A percentile compares a stretch with the other conserved stretches of the same genome.
Evolutionary conservation across 1,140 invertebrate species (phyloP).

Genomic region (Cydia amplana): DNA sequence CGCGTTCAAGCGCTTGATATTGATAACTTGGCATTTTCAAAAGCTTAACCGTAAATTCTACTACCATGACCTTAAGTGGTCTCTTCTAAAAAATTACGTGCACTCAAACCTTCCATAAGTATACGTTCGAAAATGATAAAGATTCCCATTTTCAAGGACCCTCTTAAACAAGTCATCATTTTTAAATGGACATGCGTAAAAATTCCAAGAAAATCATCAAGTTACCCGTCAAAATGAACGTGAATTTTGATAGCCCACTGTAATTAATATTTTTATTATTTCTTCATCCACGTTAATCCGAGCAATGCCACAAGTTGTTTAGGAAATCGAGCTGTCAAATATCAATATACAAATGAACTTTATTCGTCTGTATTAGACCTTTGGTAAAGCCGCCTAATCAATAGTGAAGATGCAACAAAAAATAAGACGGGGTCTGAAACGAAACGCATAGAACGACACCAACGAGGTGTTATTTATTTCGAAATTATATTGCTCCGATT

Average conservation of each 20-base stretch:
- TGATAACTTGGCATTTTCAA: not conserved
- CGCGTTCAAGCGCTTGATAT: not conserved
- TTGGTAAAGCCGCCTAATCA: slow-evolving; percentile 64
- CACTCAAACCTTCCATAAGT: not conserved
- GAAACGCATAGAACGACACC: not conserved
- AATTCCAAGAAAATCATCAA: not conserved
- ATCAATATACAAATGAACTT: slow-evolving; percentile 65
- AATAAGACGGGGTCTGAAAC: not conserved
- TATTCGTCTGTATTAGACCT: slow-evolving; percentile 67
- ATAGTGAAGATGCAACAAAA: slow-evolving; percentile 17
- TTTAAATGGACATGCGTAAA: not conserved
- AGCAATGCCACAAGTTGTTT: slow-evolving; percentile 53
- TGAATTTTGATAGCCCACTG: slow-evolving; percentile 1
- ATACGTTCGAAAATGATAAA: not conserved
- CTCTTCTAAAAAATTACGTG: not conserved
- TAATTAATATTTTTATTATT: slow-evolving; percentile 43
- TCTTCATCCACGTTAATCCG: slow-evolving; percentile 51
- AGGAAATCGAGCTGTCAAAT: slow-evolving; percentile 69
- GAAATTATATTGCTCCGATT: not conserved
- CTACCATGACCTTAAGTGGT: not conserved
- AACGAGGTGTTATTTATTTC: not conserved
- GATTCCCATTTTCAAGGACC: not conserved
- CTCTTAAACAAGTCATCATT: slow-evolving; percentile 9
- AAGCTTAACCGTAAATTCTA: not conserved
- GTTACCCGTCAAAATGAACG: not conserved